phyloP scores from a whole-genome alignment of 1,140 invertebrate species.

The Macrocentrus cingulum region DNA sequence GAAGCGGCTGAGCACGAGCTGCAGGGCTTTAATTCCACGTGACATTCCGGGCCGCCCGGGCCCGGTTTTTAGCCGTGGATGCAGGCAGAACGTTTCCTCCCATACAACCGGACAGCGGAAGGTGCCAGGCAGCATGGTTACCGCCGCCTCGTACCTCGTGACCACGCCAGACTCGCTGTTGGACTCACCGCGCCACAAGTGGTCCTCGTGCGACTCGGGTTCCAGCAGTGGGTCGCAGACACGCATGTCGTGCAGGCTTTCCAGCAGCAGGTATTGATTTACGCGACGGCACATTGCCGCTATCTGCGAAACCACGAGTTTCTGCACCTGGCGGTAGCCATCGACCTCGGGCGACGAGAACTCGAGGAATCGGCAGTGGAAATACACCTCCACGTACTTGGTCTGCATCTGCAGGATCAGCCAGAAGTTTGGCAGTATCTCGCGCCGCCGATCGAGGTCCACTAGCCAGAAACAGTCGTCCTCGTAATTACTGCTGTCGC shows the following conservation, averaged over 20 bases:
- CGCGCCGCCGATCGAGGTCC: slow-evolving; percentile 60
- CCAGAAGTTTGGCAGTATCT: slow-evolving; percentile 74
- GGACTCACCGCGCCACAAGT: slow-evolving; percentile 43
- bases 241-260: slow-evolving; percentile 71
- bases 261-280: slow-evolving; percentile 73
- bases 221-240: slow-evolving; percentile 73
- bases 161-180: slow-evolving; percentile 24
- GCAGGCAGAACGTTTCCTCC: slow-evolving; percentile 71
- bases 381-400: slow-evolving; percentile 69
- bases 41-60: slow-evolving; percentile 64
- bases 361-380: slow-evolving; percentile 69
- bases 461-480: slow-evolving; percentile 66
- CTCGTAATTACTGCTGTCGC: slow-evolving; percentile 60
- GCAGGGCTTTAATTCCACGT: slow-evolving; percentile 66
- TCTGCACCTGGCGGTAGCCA: slow-evolving; percentile 61
- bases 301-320: slow-evolving; percentile 61
- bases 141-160: slow-evolving; percentile 29
- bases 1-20: slow-evolving; percentile 71
- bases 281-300: slow-evolving; percentile 67
- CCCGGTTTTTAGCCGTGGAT: slow-evolving; percentile 72
- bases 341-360: slow-evolving; percentile 59
- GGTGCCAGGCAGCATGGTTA: slow-evolving; percentile 62
- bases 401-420: slow-evolving; percentile 68
- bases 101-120: slow-evolving; percentile 77
- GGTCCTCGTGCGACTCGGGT: slow-evolving; percentile 66